Evolutionary conservation across 2,797 vertebrate genomes (phyloP).

Genomic region (Xiphorhynchus erythropygius): DNA sequence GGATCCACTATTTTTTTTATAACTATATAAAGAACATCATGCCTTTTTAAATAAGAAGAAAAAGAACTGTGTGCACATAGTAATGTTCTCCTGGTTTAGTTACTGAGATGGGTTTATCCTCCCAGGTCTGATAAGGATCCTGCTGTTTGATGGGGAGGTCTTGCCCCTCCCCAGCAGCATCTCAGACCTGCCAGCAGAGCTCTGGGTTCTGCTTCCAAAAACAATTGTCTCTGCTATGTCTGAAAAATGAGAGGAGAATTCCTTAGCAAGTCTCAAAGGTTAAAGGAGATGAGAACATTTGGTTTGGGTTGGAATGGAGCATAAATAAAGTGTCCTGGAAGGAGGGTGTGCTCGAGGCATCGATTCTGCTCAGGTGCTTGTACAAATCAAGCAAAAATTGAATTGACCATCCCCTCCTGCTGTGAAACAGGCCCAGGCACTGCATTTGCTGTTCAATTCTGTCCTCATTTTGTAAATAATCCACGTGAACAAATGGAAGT

Average conservation of each 20-base stretch:
- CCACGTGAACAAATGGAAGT: neutral
- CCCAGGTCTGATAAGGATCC: neutral
- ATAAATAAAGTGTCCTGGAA: neutral
- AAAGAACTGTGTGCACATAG: rapidly evolving
- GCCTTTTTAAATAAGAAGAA: neutral
- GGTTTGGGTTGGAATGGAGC: neutral
- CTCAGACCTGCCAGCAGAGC: neutral
- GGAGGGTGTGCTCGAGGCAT: neutral
- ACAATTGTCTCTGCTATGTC: neutral
- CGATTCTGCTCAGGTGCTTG: neutral
- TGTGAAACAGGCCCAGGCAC: neutral
- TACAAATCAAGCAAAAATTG: neutral
- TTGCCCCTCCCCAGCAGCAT: neutral
- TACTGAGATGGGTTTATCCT: neutral
- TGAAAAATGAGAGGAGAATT: neutral
- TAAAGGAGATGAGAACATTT: neutral
- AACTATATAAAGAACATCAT: neutral
- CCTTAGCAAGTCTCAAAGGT: neutral
- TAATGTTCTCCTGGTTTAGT: neutral
- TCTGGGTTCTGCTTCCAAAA: neutral
- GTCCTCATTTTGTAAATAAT: neutral
- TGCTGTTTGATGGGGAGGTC: neutral
- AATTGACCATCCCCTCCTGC: neutral
- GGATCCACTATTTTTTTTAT: neutral
- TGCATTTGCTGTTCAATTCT: neutral